phyloP scores from a whole-genome alignment of 2,797 vertebrate species.

The Bradypus variegatus region DNA sequence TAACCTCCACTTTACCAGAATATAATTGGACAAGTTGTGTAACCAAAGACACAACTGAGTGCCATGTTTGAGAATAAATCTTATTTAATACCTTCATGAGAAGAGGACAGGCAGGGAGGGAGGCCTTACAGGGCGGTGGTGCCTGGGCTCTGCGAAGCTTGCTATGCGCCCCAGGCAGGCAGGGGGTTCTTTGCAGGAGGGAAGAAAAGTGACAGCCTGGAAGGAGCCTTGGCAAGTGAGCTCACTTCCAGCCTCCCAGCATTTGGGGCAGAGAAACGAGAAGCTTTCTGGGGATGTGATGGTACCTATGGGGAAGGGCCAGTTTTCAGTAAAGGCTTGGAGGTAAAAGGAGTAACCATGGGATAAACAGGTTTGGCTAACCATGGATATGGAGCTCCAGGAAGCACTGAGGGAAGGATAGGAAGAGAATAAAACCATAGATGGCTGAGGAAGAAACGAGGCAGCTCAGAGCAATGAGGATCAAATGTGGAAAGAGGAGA shows the following conservation, averaged over 20 bases:
- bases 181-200: background rate
- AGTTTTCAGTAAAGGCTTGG: background rate
- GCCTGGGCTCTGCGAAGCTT: background rate
- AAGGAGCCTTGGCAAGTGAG: background rate
- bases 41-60: background rate
- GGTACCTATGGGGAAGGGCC: background rate
- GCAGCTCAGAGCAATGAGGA: background rate
- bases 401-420: background rate
- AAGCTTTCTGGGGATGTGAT: background rate
- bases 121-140: background rate
- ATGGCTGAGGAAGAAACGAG: background rate
- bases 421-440: background rate
- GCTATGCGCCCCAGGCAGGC: background rate
- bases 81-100: background rate
- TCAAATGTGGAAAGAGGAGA: background rate
- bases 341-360: background rate
- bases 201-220: background rate
- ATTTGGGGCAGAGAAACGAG: background rate
- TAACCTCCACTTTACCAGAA: background rate
- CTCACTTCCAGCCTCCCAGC: background rate
- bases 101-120: background rate
- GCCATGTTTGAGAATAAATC: background rate
- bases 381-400: background rate
- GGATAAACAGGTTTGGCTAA: background rate
- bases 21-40: background rate